Conservation (phyloP, 2,113 vertebrate genomes). For the Okapia johnstoni region DNA sequence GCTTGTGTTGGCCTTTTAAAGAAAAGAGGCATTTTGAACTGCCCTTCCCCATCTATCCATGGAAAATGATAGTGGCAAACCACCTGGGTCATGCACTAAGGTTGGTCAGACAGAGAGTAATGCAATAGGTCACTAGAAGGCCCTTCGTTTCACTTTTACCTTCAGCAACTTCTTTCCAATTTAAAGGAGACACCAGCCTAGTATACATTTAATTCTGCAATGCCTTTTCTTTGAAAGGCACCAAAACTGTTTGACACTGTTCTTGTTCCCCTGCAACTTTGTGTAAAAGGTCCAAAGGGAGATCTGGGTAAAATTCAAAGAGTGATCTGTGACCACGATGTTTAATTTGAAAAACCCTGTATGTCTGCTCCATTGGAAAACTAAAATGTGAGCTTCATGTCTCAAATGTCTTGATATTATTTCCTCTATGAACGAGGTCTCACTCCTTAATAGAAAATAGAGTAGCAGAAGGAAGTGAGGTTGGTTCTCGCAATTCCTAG, state of each 20-base stretch:
- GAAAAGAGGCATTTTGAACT: not conserved
- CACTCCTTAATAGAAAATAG: not conserved
- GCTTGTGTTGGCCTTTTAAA: not conserved
- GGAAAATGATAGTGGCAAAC: not conserved
- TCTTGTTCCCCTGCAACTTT: not conserved
- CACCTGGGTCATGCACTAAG: not conserved
- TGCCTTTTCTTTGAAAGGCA: not conserved
- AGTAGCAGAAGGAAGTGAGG: not conserved
- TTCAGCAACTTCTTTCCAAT: not conserved
- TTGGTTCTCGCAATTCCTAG: not conserved
- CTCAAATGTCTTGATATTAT: not conserved
- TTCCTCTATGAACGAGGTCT: not conserved
- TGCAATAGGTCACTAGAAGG: not conserved
- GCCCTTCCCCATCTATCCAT: not conserved
- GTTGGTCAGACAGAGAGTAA: not conserved
- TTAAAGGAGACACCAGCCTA: not conserved
- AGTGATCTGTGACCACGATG: not conserved
- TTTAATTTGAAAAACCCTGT: not conserved
- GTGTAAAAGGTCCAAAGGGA: not conserved
- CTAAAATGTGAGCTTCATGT: not conserved
- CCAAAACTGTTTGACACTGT: not conserved
- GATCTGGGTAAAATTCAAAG: not conserved
- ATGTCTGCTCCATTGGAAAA: not conserved
- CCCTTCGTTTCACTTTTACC: not conserved
- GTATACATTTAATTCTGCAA: not conserved